Percentiles rank a stretch among this genome's conserved stretches.
These are phyloP conservation scores for Sesia apiformis DNA, from an alignment of 2,888 invertebrate genomes.

Conservation along the genomic window DNA sequence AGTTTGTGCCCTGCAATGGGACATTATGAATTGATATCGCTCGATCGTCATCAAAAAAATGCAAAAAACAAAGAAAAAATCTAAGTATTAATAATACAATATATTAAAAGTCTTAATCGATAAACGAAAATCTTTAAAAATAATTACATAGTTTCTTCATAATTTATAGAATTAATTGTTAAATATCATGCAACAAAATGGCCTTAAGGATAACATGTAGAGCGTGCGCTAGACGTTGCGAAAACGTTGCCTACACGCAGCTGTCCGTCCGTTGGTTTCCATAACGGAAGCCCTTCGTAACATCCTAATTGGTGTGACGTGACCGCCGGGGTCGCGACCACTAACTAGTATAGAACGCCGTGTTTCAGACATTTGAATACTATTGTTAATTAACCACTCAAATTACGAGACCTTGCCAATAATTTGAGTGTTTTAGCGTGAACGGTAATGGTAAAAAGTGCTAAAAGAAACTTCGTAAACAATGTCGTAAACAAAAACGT, in stretches of 20 bases:
- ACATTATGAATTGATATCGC: too few species aligned
- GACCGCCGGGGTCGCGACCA: conserved; percentile 7
- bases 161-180: too few species aligned
- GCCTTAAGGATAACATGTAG: conserved; percentile 3
- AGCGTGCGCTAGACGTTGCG: conserved; percentile 7
- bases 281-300: conserved; percentile 37
- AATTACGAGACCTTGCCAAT: conserved; percentile 14
- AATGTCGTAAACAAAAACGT: too few species aligned
- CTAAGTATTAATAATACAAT: too few species aligned
- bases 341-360: not conserved
- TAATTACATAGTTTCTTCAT: too few species aligned
- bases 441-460: too few species aligned
- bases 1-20: too few species aligned
- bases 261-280: conserved; percentile 15
- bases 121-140: too few species aligned
- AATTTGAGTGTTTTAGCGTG: not conserved
- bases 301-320: conserved; percentile 33
- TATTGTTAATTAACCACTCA: conserved; percentile 19
- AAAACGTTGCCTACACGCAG: conserved; percentile 8
- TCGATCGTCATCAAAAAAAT: too few species aligned
- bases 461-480: too few species aligned
- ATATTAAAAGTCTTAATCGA: too few species aligned
- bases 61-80: too few species aligned
- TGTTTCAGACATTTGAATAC: conserved; percentile 10
- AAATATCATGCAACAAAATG: not conserved